phyloP scores from a whole-genome alignment of 2,113 vertebrate species.

The Xiphophorus maculatus region DNA sequence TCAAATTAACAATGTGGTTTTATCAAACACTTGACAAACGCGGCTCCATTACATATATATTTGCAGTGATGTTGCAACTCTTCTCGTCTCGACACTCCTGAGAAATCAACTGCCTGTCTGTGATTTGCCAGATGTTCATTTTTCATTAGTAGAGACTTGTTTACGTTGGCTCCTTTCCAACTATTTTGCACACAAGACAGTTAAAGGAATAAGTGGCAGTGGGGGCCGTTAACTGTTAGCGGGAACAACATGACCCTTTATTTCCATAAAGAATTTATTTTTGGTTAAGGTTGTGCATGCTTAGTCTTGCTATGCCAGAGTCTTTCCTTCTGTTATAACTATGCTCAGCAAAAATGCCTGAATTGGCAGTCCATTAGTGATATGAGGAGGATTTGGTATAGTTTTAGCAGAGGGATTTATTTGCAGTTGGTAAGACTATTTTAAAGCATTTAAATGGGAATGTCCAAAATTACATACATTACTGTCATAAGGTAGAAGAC shows the following conservation, averaged over 20 bases:
- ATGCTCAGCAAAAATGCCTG: neutral
- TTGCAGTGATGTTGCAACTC: conserved; percentile 5
- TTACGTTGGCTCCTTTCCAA: conserved; percentile 20
- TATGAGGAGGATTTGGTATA: neutral
- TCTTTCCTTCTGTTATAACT: neutral
- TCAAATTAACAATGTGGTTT: neutral
- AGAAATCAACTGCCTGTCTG: conserved; percentile 8
- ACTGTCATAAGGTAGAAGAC: neutral
- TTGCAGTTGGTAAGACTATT: neutral
- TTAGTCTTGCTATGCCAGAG: neutral
- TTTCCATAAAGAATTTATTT: neutral
- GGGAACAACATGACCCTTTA: neutral
- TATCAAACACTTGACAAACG: neutral
- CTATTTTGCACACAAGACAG: neutral
- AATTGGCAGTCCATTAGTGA: neutral
- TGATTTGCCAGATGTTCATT: conserved; percentile 15
- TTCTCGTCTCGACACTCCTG: conserved; percentile 6
- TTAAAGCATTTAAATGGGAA: neutral
- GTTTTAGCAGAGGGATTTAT: conserved; percentile 2
- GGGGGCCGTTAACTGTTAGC: neutral
- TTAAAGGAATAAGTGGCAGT: conserved; percentile 4
- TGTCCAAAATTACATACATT: neutral
- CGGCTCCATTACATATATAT: neutral
- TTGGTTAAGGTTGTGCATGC: neutral
- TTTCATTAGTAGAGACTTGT: conserved; percentile 4